Base-by-base conservation (phyloP, 2,888 invertebrate species). In the Mimas tiliae region DNA sequence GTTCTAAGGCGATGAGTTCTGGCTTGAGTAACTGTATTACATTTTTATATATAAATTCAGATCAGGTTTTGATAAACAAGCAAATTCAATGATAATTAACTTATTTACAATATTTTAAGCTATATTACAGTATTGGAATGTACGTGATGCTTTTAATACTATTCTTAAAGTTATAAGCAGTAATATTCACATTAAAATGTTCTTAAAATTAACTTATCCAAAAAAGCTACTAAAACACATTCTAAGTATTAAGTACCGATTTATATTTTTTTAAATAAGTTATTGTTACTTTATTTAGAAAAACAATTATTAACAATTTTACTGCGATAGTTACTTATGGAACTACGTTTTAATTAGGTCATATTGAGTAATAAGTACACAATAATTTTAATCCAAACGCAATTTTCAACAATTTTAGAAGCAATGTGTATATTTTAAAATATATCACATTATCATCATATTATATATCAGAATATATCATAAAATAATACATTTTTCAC, bases 61-160 rank as follows among this genome's bases (percentile, higher is more conserved):
- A 27, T 27, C 2, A 27, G 27, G 4, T 4, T 3, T n/a, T 3
- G 4, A 27, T 3, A 27, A 27, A 27, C 27, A 27, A 27, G 27
- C 27, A 27, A 27, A 27, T 3, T 27, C 27, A 27, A 1, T 48
- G 6, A 48, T 48, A 16, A 8, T 19, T 2, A 11, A 55, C 11
- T 58, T 58, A 42, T 58, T 42, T 58, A 58, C 58, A 58, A 58
- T 58, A 38, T 19, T 42, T 16, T 16, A 55, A 27, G 27, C 27
- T 53, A 55, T 55, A 55, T 55, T 58, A 58, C 42, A 58, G 19
- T 58, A 42, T 58, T 16, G 58, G 58, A 58, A 58, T 58, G 58
- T 58, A 58, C 12, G 19, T 58, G 55, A 64, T 71, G 42, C 8
- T 63, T 66, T 64, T 64, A 71, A 51, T 55, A 52, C 14, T 21